These are phyloP conservation scores for Ariopsis seemanni DNA, from an alignment of 2,113 vertebrate genomes.

Conservation along the genomic window DNA sequence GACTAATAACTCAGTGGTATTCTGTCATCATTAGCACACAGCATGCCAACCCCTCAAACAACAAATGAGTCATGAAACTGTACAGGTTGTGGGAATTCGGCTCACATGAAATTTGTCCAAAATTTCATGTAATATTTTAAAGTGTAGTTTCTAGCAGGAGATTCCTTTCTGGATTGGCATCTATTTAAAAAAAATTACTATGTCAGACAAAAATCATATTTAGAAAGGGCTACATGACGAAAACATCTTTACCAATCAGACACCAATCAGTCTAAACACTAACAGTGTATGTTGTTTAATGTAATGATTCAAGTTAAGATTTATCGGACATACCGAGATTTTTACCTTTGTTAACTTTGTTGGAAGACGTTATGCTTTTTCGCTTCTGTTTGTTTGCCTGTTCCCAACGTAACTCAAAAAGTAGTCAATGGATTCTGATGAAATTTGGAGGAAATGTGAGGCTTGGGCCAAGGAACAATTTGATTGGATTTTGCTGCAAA, in stretches of 20 bases:
- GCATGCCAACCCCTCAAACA: neutral
- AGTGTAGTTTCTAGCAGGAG: neutral
- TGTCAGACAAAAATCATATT: neutral
- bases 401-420: too few relatives aligned
- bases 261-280: neutral
- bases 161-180: neutral
- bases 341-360: too few relatives aligned
- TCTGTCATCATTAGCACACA: neutral
- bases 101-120: neutral
- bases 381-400: too few relatives aligned
- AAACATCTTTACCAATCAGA: neutral
- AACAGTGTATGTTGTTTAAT: neutral
- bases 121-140: neutral
- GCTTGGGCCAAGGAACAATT: too few relatives aligned
- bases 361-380: too few relatives aligned
- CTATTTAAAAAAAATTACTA: neutral
- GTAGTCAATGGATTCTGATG: too few relatives aligned
- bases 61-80: neutral
- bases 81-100: neutral
- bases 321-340: neutral
- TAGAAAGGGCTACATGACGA: neutral
- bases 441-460: too few relatives aligned
- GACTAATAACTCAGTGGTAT: slow-evolving; percentile 17
- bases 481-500: too few relatives aligned
- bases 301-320: neutral